Conservation (phyloP, 2,797 vertebrate genomes). For the Leuciscus waleckii region DNA sequence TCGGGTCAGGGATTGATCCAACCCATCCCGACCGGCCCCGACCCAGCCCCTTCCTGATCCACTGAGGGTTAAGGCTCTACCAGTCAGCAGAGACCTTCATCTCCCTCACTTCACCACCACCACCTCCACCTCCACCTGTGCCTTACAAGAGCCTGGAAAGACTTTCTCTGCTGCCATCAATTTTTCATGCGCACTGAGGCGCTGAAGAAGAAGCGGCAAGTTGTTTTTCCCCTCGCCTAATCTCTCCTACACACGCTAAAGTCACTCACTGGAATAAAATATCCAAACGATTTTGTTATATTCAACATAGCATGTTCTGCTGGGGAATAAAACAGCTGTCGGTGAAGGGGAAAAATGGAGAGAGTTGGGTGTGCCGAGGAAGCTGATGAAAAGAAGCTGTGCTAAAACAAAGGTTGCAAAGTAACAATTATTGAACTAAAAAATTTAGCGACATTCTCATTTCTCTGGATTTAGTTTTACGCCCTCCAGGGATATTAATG, state of each 20-base stretch:
- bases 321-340: constrained; percentile 37
- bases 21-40: neutral
- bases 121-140: constrained; percentile 46
- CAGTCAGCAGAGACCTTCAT: constrained; percentile 11
- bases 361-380: constrained; percentile 32
- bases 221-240: constrained; percentile 52
- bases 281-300: constrained; percentile 50
- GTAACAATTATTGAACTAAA: neutral
- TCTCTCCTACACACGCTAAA: constrained; percentile 52
- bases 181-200: constrained; percentile 56
- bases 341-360: constrained; percentile 53
- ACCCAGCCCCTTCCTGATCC: constrained; percentile 17
- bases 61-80: constrained; percentile 23
- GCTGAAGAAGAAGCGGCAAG: constrained; percentile 43
- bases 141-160: constrained; percentile 48
- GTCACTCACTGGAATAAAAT: constrained; percentile 57
- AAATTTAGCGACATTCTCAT: neutral
- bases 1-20: constrained; percentile 27
- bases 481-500: neutral
- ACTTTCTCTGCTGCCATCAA: constrained; percentile 54
- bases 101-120: constrained; percentile 4
- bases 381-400: constrained; percentile 11
- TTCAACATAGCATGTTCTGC: constrained; percentile 53
- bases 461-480: constrained; percentile 15
- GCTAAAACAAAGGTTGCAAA: neutral